phyloP scores from a whole-genome alignment of 1,140 invertebrate species.

The Phocides pigmalion region DNA sequence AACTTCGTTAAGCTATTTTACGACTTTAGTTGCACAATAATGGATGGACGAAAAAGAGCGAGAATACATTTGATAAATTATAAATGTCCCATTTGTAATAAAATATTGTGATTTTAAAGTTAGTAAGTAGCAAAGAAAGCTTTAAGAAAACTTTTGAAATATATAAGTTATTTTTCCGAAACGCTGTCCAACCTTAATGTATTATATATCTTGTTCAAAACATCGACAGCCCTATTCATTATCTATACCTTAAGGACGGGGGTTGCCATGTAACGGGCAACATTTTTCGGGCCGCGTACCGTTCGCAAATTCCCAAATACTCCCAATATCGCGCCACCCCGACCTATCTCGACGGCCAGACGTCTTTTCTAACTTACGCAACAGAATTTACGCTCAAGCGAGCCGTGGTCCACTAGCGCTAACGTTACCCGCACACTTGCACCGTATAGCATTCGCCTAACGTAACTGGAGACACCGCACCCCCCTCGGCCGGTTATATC shows the following conservation, averaged over 20 bases:
- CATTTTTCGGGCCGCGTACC: slow-evolving; percentile 2
- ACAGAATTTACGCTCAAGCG: slow-evolving; percentile 81
- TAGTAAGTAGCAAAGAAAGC: no score
- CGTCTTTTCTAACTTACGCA: slow-evolving; percentile 81
- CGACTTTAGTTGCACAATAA: no score
- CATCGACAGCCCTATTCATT: not conserved
- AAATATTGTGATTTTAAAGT: no score
- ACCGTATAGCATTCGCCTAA: slow-evolving; percentile 63
- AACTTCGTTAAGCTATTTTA: no score
- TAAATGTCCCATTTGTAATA: no score
- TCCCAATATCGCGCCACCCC: slow-evolving; percentile 65
- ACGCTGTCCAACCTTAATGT: no score
- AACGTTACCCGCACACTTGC: slow-evolving; percentile 77
- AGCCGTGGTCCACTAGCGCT: slow-evolving; percentile 71
- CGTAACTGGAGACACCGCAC: slow-evolving; percentile 43
- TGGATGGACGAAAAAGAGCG: no score
- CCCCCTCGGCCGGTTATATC: slow-evolving; percentile 46
- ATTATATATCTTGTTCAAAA: no score
- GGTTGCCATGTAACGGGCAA: not conserved
- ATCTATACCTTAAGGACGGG: not conserved
- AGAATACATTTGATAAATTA: no score
- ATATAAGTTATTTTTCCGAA: no score
- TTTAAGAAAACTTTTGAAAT: no score
- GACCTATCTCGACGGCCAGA: slow-evolving; percentile 74
- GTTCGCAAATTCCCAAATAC: slow-evolving; percentile 34